Conservation (phyloP, 2,797 vertebrate genomes). For the Trematomus bernacchii region DNA sequence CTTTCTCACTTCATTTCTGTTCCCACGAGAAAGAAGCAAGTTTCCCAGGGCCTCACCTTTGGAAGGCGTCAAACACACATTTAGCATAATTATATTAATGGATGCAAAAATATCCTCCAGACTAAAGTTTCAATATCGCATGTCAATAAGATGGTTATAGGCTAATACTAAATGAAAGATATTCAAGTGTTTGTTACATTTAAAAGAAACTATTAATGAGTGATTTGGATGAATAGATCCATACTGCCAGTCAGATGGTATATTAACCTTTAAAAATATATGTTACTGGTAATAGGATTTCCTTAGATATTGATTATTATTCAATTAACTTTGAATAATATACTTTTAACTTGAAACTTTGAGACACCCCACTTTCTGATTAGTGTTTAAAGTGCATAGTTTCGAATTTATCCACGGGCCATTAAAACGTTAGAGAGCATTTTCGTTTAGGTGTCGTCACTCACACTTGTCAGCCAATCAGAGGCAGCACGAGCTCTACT, state of each 20-base stretch:
- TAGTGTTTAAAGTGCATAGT: not conserved
- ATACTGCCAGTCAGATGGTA: not conserved
- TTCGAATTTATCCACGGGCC: not conserved
- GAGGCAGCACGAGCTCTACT: slow-evolving; percentile 12
- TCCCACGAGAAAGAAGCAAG: slow-evolving; percentile 66
- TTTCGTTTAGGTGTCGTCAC: slow-evolving; percentile 39
- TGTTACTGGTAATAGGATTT: not conserved
- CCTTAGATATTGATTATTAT: not conserved
- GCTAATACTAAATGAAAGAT: no score
- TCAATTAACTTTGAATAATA: no score
- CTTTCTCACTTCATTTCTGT: slow-evolving; percentile 74
- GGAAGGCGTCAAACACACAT: not conserved
- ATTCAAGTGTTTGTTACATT: no score
- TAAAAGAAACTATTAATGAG: no score
- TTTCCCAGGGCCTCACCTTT: slow-evolving; percentile 76
- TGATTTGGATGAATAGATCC: not conserved
- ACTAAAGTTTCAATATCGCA: not conserved
- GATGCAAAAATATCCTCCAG: not conserved
- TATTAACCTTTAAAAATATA: not conserved
- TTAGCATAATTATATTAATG: not conserved
- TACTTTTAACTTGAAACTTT: not conserved
- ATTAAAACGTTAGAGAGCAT: slow-evolving; percentile 21
- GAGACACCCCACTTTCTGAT: not conserved
- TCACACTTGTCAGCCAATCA: slow-evolving; percentile 73
- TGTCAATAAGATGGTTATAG: no score